A percentile compares a stretch with the other conserved stretches of the same genome.
Evolutionary conservation across 2,888 invertebrate species (phyloP).

Genomic region (Tetrapedia diversipes): DNA sequence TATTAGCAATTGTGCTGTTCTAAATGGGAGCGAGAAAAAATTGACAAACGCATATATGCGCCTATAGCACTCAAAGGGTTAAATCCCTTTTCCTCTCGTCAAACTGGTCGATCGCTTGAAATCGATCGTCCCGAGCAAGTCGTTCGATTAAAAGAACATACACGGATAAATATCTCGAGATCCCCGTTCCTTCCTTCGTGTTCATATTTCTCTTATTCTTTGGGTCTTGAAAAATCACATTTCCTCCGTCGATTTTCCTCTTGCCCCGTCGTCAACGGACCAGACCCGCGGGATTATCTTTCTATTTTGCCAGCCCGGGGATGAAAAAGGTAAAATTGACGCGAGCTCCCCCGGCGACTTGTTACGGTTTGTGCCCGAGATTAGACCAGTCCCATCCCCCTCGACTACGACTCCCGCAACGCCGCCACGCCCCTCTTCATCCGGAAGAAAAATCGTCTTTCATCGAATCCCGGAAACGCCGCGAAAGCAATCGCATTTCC

Average conservation of each 20-base stretch:
- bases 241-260: constrained; percentile 10
- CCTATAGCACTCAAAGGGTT: too few species aligned
- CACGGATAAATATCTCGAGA: not conserved
- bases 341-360: constrained; percentile 37
- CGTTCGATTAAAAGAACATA: not conserved
- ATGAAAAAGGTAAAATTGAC: constrained; percentile 44
- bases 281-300: constrained; percentile 33
- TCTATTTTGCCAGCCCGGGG: constrained; percentile 27
- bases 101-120: not conserved
- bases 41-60: too few species aligned
- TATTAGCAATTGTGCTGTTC: too few species aligned
- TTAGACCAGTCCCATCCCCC: constrained; percentile 31
- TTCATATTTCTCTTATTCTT: too few species aligned
- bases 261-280: constrained; percentile 12
- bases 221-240: constrained; percentile 4
- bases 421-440: not conserved
- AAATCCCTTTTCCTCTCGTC: not conserved
- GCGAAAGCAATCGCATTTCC: constrained; percentile 31
- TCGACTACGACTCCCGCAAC: too few species aligned
- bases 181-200: not conserved
- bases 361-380: constrained; percentile 43
- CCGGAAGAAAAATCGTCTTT: constrained; percentile 36
- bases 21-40: too few species aligned
- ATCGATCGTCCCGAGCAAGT: not conserved
- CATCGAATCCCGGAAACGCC: constrained; percentile 36